Evolutionary conservation across 1,140 invertebrate species (phyloP), one percentile per base, ranked within the genome.

Genomic region (Daktulosphaira vitifoliae): DNA sequence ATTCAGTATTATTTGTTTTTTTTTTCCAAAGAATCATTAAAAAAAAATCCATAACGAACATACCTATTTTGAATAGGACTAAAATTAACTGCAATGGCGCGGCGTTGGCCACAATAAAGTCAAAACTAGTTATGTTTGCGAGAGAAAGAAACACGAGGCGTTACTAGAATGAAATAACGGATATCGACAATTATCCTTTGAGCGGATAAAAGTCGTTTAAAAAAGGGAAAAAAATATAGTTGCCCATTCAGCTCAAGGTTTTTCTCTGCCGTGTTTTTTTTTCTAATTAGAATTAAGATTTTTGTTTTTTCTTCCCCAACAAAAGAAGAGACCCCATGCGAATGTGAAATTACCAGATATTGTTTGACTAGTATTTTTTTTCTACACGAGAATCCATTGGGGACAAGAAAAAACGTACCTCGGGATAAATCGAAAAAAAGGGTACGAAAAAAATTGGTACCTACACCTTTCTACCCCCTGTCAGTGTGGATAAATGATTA

Each of bases 341-440:
- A 62, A 48, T 23, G 42, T 48, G 26, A 62, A 62, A 62, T 62
- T 62, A 62, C 56, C 56, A 33, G 42, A 22, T 16, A 62, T 62
- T 62, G 56, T 62, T 62, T 62, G 46, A 62, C 56, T 22, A 44
- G 25, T 6, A 20, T 59, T 59, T 62, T 56, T 59, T 59, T 62
- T 33, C 42, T 33, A n/a, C 18, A 62, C 20, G 56, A 39, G 56
- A 62, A 62, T 62, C 8, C 16, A 26, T 22, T 59, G 42, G 6
- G 22, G 16, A 4, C 2, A 29, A 26, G 29, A 59, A 56, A 59
- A 44, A 42, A 23, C 22, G 18, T 9, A 15, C 56, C 42, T 48
- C 29, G 16, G n/a, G 11, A 4, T 5, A 33, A 33, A 33, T 11
- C 29, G 39, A 16, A 59, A 62, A 62, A 62, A 38, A 38, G 39